A percentile compares a stretch with the other conserved stretches of the same genome.
These are phyloP conservation scores for Macrosiphum euphorbiae DNA, from an alignment of 2,888 invertebrate genomes.

Conservation along the genomic window DNA sequence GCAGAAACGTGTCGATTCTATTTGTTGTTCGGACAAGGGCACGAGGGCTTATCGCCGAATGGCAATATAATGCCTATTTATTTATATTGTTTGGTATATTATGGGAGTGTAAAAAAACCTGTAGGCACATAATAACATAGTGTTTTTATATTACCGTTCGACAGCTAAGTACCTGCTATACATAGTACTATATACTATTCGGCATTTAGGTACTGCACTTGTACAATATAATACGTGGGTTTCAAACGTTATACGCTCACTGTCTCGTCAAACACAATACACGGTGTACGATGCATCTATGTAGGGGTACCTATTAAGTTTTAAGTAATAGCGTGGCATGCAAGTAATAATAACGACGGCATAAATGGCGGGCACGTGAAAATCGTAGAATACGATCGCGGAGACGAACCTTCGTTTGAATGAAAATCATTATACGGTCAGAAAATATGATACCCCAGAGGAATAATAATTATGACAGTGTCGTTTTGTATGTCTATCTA, in stretches of 20 bases:
- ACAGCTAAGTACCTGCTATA: not conserved
- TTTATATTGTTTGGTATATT: not conserved
- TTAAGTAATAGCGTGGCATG: not conserved
- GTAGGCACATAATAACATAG: not conserved
- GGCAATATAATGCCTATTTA: not conserved
- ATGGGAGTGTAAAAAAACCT: not conserved
- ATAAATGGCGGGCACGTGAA: not conserved
- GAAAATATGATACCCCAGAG: not conserved
- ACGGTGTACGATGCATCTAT: not conserved
- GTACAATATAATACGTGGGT: not conserved
- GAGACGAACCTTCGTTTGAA: not conserved
- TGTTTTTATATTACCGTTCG: not conserved
- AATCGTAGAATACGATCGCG: not conserved
- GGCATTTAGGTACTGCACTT: not conserved
- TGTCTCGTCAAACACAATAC: not conserved
- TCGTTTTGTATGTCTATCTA: not conserved
- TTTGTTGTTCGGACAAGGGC: not conserved
- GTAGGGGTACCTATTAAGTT: not conserved
- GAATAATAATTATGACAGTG: not conserved
- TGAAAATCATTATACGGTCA: not conserved
- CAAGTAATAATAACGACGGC: not conserved
- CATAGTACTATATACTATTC: not conserved
- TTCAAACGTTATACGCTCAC: not conserved
- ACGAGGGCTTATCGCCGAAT: not conserved
- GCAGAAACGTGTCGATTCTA: not conserved